These are phyloP conservation scores for Aegithalos caudatus DNA, from an alignment of 2,113 vertebrate genomes.

Conservation along the genomic window DNA sequence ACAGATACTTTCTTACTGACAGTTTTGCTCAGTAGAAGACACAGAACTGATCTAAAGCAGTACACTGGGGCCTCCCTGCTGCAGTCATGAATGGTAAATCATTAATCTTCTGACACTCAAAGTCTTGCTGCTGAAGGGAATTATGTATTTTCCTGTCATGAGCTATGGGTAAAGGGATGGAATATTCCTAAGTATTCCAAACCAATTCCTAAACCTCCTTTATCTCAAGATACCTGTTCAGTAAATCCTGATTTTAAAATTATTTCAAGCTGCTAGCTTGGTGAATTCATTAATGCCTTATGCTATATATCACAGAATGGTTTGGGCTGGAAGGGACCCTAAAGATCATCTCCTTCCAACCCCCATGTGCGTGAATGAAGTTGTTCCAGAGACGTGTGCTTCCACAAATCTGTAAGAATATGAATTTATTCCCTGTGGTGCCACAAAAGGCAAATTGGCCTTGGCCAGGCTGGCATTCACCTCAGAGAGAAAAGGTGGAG, in stretches of 20 bases:
- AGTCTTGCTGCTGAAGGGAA: not conserved
- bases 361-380: accelerated
- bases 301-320: not conserved
- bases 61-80: not conserved
- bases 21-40: not conserved
- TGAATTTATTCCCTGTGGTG: not conserved
- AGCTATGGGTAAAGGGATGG: not conserved
- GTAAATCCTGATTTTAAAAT: not conserved
- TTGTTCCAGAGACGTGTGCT: accelerated
- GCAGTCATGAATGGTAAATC: not conserved
- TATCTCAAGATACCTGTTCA: not conserved
- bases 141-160: not conserved
- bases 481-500: not conserved
- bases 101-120: not conserved
- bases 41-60: not conserved
- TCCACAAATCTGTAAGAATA: not conserved
- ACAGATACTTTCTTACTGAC: not conserved
- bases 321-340: not conserved
- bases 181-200: not conserved
- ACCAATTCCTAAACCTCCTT: not conserved
- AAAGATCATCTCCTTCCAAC: not conserved
- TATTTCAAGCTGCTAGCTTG: not conserved
- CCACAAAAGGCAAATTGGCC: not conserved
- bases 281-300: not conserved
- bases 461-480: not conserved